phyloP scores from a whole-genome alignment of 2,888 invertebrate species.

The Zootermopsis nevadensis region DNA sequence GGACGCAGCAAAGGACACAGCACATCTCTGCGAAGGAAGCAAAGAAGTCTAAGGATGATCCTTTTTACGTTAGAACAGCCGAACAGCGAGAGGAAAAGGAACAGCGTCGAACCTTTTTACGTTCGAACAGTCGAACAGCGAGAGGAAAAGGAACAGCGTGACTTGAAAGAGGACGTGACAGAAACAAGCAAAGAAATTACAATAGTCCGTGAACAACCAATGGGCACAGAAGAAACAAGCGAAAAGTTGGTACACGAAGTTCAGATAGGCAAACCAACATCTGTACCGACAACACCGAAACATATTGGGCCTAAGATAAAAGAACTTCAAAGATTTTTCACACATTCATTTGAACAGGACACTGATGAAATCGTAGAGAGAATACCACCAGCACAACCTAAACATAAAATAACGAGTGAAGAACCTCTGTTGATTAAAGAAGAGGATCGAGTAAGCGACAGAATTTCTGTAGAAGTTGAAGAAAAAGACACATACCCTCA shows the following conservation, averaged over 20 bases:
- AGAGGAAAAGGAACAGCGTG: neutral
- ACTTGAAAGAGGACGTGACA: constrained; percentile 47
- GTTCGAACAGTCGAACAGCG: neutral
- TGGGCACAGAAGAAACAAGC: constrained; percentile 47
- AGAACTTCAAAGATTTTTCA: constrained; percentile 65
- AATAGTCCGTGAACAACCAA: neutral
- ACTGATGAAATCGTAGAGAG: constrained; percentile 54
- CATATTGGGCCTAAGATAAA: constrained; percentile 65
- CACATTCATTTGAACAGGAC: constrained; percentile 59
- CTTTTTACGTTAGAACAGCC: neutral
- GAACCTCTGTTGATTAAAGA: constrained; percentile 34
- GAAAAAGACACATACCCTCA: constrained; percentile 56
- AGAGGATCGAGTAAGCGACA: constrained; percentile 10
- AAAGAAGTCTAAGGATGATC: constrained; percentile 56
- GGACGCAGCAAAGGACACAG: constrained; percentile 58
- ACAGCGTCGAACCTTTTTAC: constrained; percentile 5
- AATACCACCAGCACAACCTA: neutral
- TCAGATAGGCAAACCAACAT: constrained; percentile 44
- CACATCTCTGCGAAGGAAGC: constrained; percentile 54
- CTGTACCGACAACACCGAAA: constrained; percentile 56
- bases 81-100: constrained; percentile 17
- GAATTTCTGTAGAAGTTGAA: constrained; percentile 42
- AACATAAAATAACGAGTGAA: constrained; percentile 21
- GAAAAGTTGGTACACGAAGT: constrained; percentile 46
- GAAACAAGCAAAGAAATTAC: constrained; percentile 35